Base-by-base conservation (phyloP, 1,140 invertebrate species). In the Cherax quadricarinatus region DNA sequence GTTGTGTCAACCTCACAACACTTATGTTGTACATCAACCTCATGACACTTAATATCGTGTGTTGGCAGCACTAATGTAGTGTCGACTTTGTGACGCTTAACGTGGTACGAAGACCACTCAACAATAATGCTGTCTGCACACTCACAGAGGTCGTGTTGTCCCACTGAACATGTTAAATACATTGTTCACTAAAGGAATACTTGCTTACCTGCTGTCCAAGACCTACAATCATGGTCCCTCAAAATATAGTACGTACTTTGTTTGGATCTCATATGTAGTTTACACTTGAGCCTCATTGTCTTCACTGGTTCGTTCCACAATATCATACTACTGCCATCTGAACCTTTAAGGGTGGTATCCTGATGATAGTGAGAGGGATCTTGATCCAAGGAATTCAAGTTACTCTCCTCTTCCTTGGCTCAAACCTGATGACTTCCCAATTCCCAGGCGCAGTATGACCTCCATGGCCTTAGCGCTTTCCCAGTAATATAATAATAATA, bases 321-420 rank as follows among this genome's bases (percentile, higher is more conserved):
- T 73, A 86, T 66, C 62, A 70, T 66, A 86, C 85, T 86, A 70
- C 18, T 86, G 85, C 85, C 85, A 86, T 86, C 85, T 57, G 81
- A 83, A 41, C 30, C 30, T 41, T 41, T 41, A 41, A 41, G 30
- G 30, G 30, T 41, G 30, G 30, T 41, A 41, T 41, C 30, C 30
- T 41, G 30, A 41, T 41, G 30, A 41, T 41, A 41, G 30, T 41
- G 30, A 41, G 30, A 41, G 30, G 30, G 30, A 41, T 41, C 30
- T 41, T 41, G 30, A 41, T 41, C 30, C 30, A 41, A 41, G 30
- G 30, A 41, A 41, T 41, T 41, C 30, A 41, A 41, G 30, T 41
- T 41, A 41, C 30, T 41, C 30, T 41, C 30, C 30, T 41, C 30
- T 41, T 41, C 30, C 30, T 41, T 41, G 30, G 30, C 30, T 41